Base-by-base conservation (phyloP, 2,113 vertebrate species). In the Ifrita kowaldi region DNA sequence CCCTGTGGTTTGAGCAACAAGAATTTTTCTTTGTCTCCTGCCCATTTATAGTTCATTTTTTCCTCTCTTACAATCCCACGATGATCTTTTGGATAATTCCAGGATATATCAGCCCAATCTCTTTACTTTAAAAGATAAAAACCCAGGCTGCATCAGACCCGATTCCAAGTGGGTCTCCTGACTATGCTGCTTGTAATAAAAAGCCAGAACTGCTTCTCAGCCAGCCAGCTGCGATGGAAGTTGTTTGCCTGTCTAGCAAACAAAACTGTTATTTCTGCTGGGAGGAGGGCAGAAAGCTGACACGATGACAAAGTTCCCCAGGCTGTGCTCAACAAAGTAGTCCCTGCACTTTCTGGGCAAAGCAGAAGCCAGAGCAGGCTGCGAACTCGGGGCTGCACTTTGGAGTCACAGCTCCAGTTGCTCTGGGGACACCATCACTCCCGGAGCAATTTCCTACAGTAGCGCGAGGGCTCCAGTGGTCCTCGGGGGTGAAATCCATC, bases 401-500 rank as follows among this genome's bases (percentile, higher is more conserved):
- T 35, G 91, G 95, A 97, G 96, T 52, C 94, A n/a, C 26, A 81
- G 91, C 91, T 76, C 30, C 84, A 80, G 94, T 95, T 87, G 83
- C 24, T 18, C 89, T 30, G 80, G 90, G 92, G 90, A 94, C 95
- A 84, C 62, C 87, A 42, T 71, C 50, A 32, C 89, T 97, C 96
- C 63, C n/a, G 26, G 76, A 96, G 97, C 93, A 93, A 95, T 97
- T 96, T 96, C 95, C 97, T 81, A 60, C 94, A 42, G 97, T 69
- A 97, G 95, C 83, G 13, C 2, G 17, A 86, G 70, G 97, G 95
- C 96, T 96, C 96, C 89, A 89, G 90, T 75, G 82, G 97, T 98
- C 98, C 98, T 98, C 97, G 4, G 96, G 98, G 98, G 98, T 97
- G 97, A 98, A 97, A 98, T 98, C 97, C 98, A 98, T 98, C 98